Conservation (phyloP, 2,888 invertebrate species). For the Crioceris asparagi region DNA sequence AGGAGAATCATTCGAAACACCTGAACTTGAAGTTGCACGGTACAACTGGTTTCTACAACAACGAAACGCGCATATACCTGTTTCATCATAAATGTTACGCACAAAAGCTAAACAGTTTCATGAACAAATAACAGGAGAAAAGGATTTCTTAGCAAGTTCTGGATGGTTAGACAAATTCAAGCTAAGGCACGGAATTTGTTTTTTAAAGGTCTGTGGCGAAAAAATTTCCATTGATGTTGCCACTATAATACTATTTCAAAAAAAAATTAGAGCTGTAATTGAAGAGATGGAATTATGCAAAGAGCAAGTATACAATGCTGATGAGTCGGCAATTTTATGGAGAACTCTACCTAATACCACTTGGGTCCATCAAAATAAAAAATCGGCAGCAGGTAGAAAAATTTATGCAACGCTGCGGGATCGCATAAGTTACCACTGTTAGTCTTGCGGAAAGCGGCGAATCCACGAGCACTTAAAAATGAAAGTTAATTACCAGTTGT, state of each 20-base stretch:
- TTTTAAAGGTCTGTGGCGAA: constrained; percentile 17
- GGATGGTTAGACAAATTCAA: constrained; percentile 22
- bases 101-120: constrained; percentile 17
- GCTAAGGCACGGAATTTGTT: constrained; percentile 15
- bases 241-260: constrained; percentile 13
- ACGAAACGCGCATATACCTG: not conserved
- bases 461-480: too few species aligned
- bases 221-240: constrained; percentile 15
- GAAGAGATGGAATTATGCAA: constrained; percentile 10
- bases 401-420: too few species aligned
- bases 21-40: not conserved
- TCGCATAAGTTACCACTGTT: too few species aligned
- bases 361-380: too few species aligned
- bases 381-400: too few species aligned
- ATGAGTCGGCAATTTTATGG: constrained; percentile 17
- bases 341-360: constrained; percentile 16
- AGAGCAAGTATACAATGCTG: constrained; percentile 19
- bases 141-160: constrained; percentile 16
- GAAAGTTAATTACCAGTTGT: too few species aligned
- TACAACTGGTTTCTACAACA: constrained; percentile 1
- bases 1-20: too few species aligned
- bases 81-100: not conserved
- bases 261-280: constrained; percentile 8
- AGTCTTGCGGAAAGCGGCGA: too few species aligned
- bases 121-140: constrained; percentile 13